Evolutionary conservation across 2,113 vertebrate species (phyloP).

Genomic region (Andinoacara biseriatus): DNA sequence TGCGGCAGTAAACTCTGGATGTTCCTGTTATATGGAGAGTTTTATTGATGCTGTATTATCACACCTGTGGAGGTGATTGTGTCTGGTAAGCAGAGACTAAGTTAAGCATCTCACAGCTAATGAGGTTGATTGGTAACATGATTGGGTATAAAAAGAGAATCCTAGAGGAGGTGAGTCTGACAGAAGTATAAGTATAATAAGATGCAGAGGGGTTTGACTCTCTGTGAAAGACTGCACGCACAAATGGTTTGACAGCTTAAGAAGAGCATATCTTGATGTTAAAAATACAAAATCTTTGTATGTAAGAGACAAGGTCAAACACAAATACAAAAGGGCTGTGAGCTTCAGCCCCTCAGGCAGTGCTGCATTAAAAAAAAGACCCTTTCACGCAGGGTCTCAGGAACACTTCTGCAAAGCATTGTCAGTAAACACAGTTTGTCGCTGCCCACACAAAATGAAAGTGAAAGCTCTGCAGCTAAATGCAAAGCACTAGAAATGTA

Average conservation of each 20-base stretch:
- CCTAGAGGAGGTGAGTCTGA: not conserved
- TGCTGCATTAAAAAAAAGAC: not conserved
- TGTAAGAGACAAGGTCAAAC: not conserved
- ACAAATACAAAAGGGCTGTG: not conserved
- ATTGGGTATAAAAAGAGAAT: not conserved
- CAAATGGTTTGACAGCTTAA: not conserved
- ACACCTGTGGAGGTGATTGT: conserved; percentile 9
- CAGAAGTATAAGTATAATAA: not conserved
- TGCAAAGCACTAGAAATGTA: not conserved
- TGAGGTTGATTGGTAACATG: not conserved
- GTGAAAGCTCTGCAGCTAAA: not conserved
- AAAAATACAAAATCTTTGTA: not conserved
- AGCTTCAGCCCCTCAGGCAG: not conserved
- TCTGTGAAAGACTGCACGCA: not conserved
- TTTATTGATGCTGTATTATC: conserved; percentile 27
- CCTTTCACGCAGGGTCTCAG: not conserved
- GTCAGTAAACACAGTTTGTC: not conserved
- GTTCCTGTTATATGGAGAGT: conserved; percentile 19
- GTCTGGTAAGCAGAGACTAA: not conserved
- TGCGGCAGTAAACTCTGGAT: conserved; percentile 17
- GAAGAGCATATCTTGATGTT: not conserved
- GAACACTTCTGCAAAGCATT: not conserved
- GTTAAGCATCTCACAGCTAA: not conserved
- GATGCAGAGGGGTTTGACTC: not conserved
- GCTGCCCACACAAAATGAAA: not conserved